Conservation (phyloP, 1,140 invertebrate species). For the Diorhabda elongata region DNA sequence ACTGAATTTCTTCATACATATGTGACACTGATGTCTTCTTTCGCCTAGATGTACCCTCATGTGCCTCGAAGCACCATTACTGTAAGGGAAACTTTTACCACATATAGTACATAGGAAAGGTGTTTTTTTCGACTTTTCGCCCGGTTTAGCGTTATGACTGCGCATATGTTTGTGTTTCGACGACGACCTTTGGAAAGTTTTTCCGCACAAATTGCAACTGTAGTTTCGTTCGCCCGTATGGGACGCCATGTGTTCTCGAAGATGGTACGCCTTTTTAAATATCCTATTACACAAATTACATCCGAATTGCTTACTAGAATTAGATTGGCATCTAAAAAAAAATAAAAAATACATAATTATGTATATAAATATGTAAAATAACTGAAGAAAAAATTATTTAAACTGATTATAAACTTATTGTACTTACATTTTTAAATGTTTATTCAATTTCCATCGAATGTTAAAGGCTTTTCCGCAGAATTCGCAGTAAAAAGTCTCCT, state of each 20-base stretch:
- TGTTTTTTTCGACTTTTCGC: conserved; percentile 34
- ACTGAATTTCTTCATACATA: conserved; percentile 47
- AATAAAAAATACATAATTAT: not conserved
- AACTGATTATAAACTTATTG: not conserved
- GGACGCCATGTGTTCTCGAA: conserved; percentile 59
- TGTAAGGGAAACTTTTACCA: conserved; percentile 47
- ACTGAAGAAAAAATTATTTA: not conserved
- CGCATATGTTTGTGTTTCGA: conserved; percentile 32
- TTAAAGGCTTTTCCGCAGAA: conserved; percentile 65
- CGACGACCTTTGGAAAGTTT: conserved; percentile 36
- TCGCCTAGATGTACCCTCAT: conserved; percentile 50
- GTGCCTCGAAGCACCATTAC: conserved; percentile 49
- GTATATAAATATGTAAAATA: not conserved
- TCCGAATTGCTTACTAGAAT: conserved; percentile 47
- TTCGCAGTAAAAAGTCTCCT: conserved; percentile 48
- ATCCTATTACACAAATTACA: conserved; percentile 64
- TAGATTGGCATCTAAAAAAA: not conserved
- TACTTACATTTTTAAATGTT: conserved; percentile 50
- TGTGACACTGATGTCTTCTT: conserved; percentile 45
- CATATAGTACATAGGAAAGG: conserved; percentile 38
- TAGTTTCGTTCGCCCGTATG: conserved; percentile 43
- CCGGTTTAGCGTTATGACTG: conserved; percentile 33
- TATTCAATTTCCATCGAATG: conserved; percentile 64
- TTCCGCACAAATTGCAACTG: conserved; percentile 37
- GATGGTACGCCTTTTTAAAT: conserved; percentile 66